Evolutionary conservation across 1,140 invertebrate genomes (phyloP).

Genomic region (Druon quercuslanigerum): DNA sequence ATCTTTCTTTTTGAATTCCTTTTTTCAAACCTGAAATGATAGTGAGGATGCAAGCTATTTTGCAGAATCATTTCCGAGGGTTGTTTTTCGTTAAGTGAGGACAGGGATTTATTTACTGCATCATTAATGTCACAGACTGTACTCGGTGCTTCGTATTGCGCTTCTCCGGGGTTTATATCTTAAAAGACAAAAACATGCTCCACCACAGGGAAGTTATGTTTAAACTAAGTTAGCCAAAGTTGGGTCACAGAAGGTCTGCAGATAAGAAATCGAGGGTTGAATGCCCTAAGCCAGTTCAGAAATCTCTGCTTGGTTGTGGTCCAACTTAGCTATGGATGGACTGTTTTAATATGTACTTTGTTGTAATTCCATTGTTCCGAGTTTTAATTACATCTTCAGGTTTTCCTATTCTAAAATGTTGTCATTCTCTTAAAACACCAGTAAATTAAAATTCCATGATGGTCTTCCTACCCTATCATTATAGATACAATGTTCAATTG

Average conservation of each 20-base stretch:
- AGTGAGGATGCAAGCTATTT: no score
- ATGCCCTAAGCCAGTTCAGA: constrained; percentile 13
- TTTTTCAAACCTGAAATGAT: no score
- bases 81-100: no score
- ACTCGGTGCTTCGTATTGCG: not conserved
- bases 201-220: constrained; percentile 11
- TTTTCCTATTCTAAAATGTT: not conserved
- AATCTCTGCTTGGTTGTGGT: not conserved
- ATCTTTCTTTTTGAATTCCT: no score
- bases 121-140: not conserved
- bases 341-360: constrained; percentile 19
- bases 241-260: constrained; percentile 10
- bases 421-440: not conserved
- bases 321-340: constrained; percentile 20
- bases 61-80: no score
- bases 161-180: not conserved
- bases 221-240: constrained; percentile 24
- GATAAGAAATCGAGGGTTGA: constrained; percentile 27
- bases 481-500: no score
- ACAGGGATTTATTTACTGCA: no score
- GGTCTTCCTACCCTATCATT: no score
- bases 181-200: constrained; percentile 11
- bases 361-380: not conserved
- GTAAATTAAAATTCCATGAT: no score
- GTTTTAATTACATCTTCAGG: not conserved